Evolutionary conservation across 2,113 vertebrate genomes (phyloP).

Genomic region (Aegotheles bennettii): DNA sequence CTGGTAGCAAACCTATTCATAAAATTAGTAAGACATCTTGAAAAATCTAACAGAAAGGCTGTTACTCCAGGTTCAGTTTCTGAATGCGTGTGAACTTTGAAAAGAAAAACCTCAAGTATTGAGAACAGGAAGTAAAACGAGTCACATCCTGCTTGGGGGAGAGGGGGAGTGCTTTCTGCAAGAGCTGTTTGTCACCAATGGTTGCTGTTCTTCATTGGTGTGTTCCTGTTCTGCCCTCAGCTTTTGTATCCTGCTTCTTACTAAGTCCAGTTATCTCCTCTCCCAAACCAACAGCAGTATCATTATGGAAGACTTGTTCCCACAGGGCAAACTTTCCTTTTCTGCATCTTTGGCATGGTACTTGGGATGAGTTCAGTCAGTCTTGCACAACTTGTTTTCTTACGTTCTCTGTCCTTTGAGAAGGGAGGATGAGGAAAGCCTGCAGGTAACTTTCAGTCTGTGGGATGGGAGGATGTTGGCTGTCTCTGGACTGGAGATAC

Average conservation of each 20-base stretch:
- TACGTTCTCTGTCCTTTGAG: not conserved
- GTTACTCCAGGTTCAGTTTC: not conserved
- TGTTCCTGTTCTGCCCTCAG: not conserved
- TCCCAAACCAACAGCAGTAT: not conserved
- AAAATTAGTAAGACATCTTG: not conserved
- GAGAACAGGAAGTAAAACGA: not conserved
- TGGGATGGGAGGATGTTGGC: not conserved
- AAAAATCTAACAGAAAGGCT: not conserved
- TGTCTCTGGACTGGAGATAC: not conserved
- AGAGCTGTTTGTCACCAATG: not conserved
- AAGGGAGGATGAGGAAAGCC: not conserved
- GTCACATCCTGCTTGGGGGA: not conserved
- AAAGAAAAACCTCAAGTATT: not conserved
- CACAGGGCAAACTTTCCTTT: not conserved
- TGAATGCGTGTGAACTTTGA: not conserved
- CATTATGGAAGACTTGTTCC: not conserved
- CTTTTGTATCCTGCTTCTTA: not conserved
- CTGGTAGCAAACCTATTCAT: not conserved
- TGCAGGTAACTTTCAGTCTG: not conserved
- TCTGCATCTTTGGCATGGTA: not conserved
- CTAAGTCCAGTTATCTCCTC: not conserved
- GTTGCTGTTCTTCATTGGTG: not conserved
- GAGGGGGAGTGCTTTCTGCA: not conserved
- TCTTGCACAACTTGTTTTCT: not conserved
- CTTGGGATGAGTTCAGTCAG: not conserved